phyloP scores from a whole-genome alignment of 1,140 invertebrate genomes.

The Procambarus virginalis region DNA sequence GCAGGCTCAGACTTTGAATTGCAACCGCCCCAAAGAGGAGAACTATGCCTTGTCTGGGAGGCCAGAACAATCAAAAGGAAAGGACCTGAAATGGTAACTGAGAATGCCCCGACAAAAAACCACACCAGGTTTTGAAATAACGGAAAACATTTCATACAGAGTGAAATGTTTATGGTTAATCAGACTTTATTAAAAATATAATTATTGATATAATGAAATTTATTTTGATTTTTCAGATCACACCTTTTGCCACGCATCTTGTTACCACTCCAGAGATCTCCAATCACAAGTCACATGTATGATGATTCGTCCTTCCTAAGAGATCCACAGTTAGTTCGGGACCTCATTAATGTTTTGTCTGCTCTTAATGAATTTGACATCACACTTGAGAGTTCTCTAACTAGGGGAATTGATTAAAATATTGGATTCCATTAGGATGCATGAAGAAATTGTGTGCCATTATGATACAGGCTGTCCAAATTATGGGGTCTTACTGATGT shows the following conservation, averaged over 20 bases:
- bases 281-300: slow-evolving; percentile 93
- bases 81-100: too few species aligned
- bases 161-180: too few species aligned
- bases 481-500: slow-evolving; percentile 2
- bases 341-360: slow-evolving; percentile 92
- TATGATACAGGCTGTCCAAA: slow-evolving; percentile 18
- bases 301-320: slow-evolving; percentile 95
- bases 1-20: too few species aligned
- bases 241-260: slow-evolving; percentile 93
- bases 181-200: too few species aligned
- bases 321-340: slow-evolving; percentile 87
- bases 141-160: too few species aligned
- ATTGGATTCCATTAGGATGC: neutral
- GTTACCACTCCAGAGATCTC: slow-evolving; percentile 87
- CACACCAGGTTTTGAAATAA: too few species aligned
- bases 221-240: slow-evolving; percentile 81
- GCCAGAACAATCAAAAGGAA: too few species aligned
- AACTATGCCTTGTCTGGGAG: too few species aligned
- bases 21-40: too few species aligned
- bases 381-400: slow-evolving; percentile 93
- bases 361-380: slow-evolving; percentile 95
- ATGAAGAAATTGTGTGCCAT: slow-evolving; percentile 1
- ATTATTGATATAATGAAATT: neutral
- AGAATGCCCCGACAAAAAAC: too few species aligned
- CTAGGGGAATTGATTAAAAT: slow-evolving; percentile 84